Evolutionary conservation across 2,113 vertebrate species (phyloP), one percentile per base, ranked within the genome.

Genomic region (Menura novaehollandiae): DNA sequence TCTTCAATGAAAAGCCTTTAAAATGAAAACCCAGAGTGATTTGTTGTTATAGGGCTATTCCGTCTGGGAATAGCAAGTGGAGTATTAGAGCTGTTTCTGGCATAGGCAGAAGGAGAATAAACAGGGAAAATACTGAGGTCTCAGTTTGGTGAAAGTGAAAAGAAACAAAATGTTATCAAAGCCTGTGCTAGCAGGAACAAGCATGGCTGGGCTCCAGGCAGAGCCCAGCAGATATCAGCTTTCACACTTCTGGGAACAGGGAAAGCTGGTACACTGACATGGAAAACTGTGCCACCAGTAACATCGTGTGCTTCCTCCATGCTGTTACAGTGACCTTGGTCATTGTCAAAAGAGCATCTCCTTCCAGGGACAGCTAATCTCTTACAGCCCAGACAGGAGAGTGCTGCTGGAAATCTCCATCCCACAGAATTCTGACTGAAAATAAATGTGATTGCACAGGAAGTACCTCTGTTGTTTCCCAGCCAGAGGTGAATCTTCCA

Each of bases 281-380:
- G 51, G 62, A 63, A 41, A 64, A n/a, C n/a, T 6, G 6, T 2
- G 4, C 26, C 1, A 3, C 43, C 5, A 27, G 26, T 11, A 35
- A 30, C 0, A 1, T 4, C 2, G 0, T 9, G 58, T 56, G 37
- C 39, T 73, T 60, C 41, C 27, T 67, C 37, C 0, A 0, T 33
- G 46, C 10, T 69, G 23, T 11, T 43, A 3, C 2, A 58, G 44
- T 2, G 0, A 9, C 22, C 33, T 37, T 60, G 22, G 27, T 56
- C 30, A 6, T 0, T 56, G 55, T 10, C 37, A 78, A 58, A 58
- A 67, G 14, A 44, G 1, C 37, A 32, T 37, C 60, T 73, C 37
- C 55, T 60, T n/a, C 13, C 53, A 44, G 26, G 28, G 37, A 23
- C 26, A 37, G 44, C 49, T 64, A 19, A 30, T 74, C 7, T 24